Percentiles rank a stretch among this genome's conserved stretches.
phyloP scores from a whole-genome alignment of 1,140 invertebrate species.

The Palaemon carinicauda region DNA sequence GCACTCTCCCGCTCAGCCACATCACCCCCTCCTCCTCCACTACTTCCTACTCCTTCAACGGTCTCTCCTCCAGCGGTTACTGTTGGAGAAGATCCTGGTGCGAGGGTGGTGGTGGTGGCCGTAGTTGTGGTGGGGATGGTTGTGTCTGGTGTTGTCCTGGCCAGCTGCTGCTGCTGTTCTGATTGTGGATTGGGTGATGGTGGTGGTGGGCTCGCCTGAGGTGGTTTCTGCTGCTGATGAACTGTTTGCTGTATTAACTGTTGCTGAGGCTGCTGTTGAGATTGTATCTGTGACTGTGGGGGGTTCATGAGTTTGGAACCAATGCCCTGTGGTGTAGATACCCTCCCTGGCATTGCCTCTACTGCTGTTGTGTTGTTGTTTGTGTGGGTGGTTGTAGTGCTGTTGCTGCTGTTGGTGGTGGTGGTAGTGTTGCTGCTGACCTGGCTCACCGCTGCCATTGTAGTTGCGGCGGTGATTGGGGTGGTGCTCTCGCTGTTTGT shows the following conservation, averaged over 20 bases:
- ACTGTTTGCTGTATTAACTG: constrained; percentile 26
- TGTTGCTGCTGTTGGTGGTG: constrained; percentile 9
- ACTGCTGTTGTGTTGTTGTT: constrained; percentile 33
- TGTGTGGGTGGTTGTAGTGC: constrained; percentile 33
- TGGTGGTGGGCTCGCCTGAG: not conserved
- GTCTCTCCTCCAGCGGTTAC: constrained; percentile 52
- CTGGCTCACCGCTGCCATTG: constrained; percentile 26
- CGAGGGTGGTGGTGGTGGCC: constrained; percentile 46
- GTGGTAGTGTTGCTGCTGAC: constrained; percentile 8
- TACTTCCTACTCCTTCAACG: constrained; percentile 40
- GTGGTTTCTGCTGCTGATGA: constrained; percentile 9
- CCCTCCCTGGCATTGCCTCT: not conserved
- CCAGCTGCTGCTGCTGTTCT: constrained; percentile 37
- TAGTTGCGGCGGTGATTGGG: not conserved
- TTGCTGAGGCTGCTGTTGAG: constrained; percentile 38
- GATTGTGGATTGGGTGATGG: constrained; percentile 17
- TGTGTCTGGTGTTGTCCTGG: constrained; percentile 34
- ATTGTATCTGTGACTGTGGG: constrained; percentile 26
- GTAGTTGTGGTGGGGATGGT: constrained; percentile 46
- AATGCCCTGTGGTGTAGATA: constrained; percentile 6
- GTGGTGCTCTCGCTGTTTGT: constrained; percentile 33
- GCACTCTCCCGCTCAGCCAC: constrained; percentile 24
- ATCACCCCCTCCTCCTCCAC: constrained; percentile 22
- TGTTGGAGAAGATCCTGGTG: constrained; percentile 59
- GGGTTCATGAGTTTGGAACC: not conserved